phyloP scores from a whole-genome alignment of 2,797 vertebrate genomes.

The Cynodonichthys magdalenae region DNA sequence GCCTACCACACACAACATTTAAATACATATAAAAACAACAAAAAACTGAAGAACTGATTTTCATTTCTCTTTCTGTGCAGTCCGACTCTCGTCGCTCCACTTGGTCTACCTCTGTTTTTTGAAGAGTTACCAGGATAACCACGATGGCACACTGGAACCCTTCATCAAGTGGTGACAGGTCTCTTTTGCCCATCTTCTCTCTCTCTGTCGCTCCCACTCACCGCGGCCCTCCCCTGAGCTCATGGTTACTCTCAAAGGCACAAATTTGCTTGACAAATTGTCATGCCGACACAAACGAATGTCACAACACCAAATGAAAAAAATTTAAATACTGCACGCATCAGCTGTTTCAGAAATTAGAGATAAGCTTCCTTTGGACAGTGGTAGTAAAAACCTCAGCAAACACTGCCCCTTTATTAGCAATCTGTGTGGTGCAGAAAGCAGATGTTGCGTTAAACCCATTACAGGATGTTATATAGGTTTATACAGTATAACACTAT shows the following conservation, averaged over 20 bases:
- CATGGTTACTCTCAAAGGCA: slow-evolving; percentile 28
- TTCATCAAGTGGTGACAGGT: slow-evolving; percentile 45
- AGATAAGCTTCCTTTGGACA: slow-evolving; percentile 60
- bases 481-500: no score
- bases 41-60: slow-evolving; percentile 42
- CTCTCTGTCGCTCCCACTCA: slow-evolving; percentile 25
- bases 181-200: slow-evolving; percentile 34
- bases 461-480: slow-evolving; percentile 59
- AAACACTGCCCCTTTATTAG: slow-evolving; percentile 73
- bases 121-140: slow-evolving; percentile 69
- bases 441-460: slow-evolving; percentile 65
- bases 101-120: slow-evolving; percentile 51
- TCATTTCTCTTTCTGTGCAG: slow-evolving; percentile 43
- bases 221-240: slow-evolving; percentile 3
- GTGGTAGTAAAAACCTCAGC: slow-evolving; percentile 54
- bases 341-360: slow-evolving; percentile 15
- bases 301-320: slow-evolving; percentile 37
- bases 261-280: slow-evolving; percentile 33
- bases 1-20: slow-evolving; percentile 4
- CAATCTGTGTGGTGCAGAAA: slow-evolving; percentile 65
- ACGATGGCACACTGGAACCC: slow-evolving; percentile 46
- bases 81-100: slow-evolving; percentile 54
- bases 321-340: slow-evolving; percentile 9
- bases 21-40: slow-evolving; percentile 9
- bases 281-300: slow-evolving; percentile 19